Percentiles rank a stretch among this genome's conserved stretches.
These are phyloP conservation scores for Aphelenchoides besseyi DNA, from an alignment of 1,140 invertebrate genomes.

Conservation along the genomic window DNA sequence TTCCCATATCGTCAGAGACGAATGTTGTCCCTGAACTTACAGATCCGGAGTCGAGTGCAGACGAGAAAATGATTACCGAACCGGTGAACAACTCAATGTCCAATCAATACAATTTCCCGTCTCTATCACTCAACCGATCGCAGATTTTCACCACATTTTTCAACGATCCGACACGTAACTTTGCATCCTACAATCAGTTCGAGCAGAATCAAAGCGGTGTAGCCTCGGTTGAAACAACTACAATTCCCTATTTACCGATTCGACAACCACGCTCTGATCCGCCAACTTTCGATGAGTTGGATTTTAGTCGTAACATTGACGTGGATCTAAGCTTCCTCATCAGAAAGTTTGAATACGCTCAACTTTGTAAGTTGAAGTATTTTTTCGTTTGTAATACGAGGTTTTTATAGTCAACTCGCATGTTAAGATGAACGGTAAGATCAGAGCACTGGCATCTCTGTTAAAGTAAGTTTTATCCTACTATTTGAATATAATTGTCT, in stretches of 20 bases:
- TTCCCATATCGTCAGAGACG: neutral
- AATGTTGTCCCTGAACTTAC: too few species aligned
- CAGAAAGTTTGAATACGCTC: neutral
- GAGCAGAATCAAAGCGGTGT: too few species aligned
- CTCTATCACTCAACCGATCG: too few species aligned
- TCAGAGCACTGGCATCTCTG: neutral
- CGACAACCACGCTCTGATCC: too few species aligned
- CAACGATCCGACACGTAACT: too few species aligned
- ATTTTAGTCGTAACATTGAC: neutral
- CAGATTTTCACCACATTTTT: too few species aligned
- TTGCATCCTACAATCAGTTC: neutral
- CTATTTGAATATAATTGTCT: neutral
- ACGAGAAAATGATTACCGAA: too few species aligned
- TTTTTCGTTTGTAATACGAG: neutral
- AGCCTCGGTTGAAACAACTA: too few species aligned
- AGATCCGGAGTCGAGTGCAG: too few species aligned
- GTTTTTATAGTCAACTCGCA: slow-evolving; percentile 5
- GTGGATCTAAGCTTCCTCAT: neutral
- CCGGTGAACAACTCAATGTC: too few species aligned
- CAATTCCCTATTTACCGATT: too few species aligned
- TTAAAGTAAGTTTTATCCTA: neutral
- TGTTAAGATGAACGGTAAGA: neutral
- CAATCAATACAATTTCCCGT: too few species aligned
- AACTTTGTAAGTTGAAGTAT: slow-evolving; percentile 11
- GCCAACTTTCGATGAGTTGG: neutral